Evolutionary conservation across 2,113 vertebrate species (phyloP).

Genomic region (cattle (Bos taurus)): DNA sequence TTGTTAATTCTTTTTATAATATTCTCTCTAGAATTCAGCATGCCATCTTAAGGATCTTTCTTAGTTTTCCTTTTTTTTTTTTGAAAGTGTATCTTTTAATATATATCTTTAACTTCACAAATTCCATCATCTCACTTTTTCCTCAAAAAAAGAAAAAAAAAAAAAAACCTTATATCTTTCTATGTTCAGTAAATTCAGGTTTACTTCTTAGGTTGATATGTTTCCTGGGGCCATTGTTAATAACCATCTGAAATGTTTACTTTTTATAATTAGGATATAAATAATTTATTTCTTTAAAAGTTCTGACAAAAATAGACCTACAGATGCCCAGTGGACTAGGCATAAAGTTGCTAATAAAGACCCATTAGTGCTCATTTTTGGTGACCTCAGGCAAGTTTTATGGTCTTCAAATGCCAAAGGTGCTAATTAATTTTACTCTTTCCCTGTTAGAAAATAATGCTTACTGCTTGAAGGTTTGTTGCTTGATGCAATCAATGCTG

Average conservation of each 20-base stretch:
- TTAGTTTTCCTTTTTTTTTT: neutral
- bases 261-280: constrained; percentile 46
- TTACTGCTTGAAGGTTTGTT: neutral
- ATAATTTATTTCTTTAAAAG: constrained; percentile 53
- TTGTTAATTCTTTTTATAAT: neutral
- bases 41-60: neutral
- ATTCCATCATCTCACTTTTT: neutral
- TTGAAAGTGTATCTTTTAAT: neutral
- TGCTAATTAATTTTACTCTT: constrained; percentile 58
- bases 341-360: constrained; percentile 41
- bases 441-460: constrained; percentile 44
- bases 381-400: constrained; percentile 30
- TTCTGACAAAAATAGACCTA: constrained; percentile 45
- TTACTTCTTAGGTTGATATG: neutral
- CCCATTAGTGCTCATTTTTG: neutral
- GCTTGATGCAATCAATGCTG: neutral
- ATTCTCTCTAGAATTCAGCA: neutral
- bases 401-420: constrained; percentile 37
- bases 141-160: neutral
- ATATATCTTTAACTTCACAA: neutral
- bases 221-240: constrained; percentile 31
- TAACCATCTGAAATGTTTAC: constrained; percentile 34
- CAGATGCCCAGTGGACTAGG: neutral
- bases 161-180: neutral
- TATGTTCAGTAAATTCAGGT: neutral